Conservation (phyloP, 2,888 invertebrate species). For the Dicyrtoma fusca region DNA sequence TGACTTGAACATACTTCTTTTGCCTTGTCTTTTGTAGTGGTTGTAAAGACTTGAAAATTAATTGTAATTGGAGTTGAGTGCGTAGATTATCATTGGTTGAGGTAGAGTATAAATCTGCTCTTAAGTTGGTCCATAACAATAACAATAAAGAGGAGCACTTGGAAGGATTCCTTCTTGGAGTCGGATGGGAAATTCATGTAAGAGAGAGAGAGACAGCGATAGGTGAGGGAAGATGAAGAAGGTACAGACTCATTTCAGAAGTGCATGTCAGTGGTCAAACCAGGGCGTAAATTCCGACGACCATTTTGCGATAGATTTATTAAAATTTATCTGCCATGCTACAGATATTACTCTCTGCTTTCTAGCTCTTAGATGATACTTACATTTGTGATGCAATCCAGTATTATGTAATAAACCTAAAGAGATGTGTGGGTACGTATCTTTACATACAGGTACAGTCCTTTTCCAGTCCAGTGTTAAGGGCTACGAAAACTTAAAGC, state of each 20-base stretch:
- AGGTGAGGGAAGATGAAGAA: too few relatives aligned
- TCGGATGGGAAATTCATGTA: not conserved
- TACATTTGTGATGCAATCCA: too few relatives aligned
- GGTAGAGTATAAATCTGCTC: constrained; percentile 28
- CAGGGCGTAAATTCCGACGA: constrained; percentile 46
- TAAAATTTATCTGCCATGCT: constrained; percentile 29
- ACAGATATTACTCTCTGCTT: not conserved
- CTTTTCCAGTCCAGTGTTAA: too few relatives aligned
- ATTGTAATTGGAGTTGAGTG: constrained; percentile 30
- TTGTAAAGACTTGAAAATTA: constrained; percentile 3
- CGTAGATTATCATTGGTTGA: constrained; percentile 37
- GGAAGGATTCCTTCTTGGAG: too few relatives aligned
- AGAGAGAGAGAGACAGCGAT: constrained; percentile 11
- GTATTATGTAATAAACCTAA: too few relatives aligned
- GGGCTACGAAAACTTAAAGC: not conserved
- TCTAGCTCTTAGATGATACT: too few relatives aligned
- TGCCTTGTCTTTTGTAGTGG: not conserved
- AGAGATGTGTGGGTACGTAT: too few relatives aligned
- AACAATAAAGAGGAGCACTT: constrained; percentile 45
- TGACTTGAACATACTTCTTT: too few relatives aligned
- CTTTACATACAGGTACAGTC: too few relatives aligned
- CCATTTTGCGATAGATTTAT: constrained; percentile 47
- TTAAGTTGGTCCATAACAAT: constrained; percentile 41
- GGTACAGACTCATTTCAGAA: not conserved
- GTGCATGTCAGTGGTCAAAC: constrained; percentile 43